Percentiles rank a stretch among this genome's conserved stretches.
These are phyloP conservation scores for Pilophorus perplexus DNA, from an alignment of 2,888 invertebrate genomes.

Conservation along the genomic window DNA sequence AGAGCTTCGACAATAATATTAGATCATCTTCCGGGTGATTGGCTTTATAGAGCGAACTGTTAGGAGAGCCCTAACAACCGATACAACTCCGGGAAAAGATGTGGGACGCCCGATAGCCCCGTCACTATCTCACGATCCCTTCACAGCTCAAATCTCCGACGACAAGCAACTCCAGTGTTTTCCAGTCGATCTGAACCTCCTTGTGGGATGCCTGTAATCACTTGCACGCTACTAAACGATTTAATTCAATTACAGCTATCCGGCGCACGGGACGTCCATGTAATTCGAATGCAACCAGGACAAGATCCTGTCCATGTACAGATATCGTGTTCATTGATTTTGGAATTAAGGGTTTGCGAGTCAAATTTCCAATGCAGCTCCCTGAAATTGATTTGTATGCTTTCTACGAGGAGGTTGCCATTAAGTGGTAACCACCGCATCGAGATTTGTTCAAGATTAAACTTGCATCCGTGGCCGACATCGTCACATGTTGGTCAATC, in stretches of 20 bases:
- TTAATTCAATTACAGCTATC: conserved; percentile 25
- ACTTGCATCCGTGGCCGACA: no score
- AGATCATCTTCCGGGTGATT: conserved; percentile 25
- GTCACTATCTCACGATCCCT: conserved; percentile 23
- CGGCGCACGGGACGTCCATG: no score
- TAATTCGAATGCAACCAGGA: no score
- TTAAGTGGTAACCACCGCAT: no score
- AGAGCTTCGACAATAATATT: conserved; percentile 29
- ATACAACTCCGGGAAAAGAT: conserved; percentile 18
- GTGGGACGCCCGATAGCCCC: conserved; percentile 6
- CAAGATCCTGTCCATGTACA: no score
- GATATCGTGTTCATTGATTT: no score
- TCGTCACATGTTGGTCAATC: no score
- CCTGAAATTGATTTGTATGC: no score
- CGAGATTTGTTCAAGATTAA: no score
- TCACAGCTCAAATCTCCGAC: conserved; percentile 5
- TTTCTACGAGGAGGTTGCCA: no score
- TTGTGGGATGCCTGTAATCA: conserved; percentile 8
- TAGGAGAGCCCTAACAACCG: conserved; percentile 13
- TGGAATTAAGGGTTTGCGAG: no score
- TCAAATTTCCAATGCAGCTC: no score
- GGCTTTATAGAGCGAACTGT: conserved; percentile 20
- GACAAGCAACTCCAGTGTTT: conserved; percentile 11
- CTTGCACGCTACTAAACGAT: conserved; percentile 23
- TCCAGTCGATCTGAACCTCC: neutral